A percentile compares a stretch with the other conserved stretches of the same genome.
Evolutionary conservation across 1,140 invertebrate species (phyloP).

Genomic region (Odontomachus brunneus): DNA sequence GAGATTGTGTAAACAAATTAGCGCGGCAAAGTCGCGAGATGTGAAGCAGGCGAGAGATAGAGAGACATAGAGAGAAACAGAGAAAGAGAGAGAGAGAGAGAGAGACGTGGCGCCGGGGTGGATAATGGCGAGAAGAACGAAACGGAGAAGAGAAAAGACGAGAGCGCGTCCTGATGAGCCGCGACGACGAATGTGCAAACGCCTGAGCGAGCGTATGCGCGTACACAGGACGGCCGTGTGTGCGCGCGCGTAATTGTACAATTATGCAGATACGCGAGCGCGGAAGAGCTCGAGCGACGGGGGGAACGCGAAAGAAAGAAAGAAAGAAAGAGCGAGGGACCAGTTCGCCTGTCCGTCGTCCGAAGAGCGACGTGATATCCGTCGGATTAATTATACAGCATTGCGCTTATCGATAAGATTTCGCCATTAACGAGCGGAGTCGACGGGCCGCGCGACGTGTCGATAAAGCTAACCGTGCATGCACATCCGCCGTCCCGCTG

Average conservation of each 20-base stretch:
- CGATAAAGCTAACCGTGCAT: conserved; percentile 32
- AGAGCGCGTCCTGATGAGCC: too few relatives aligned
- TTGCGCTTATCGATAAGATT: conserved; percentile 42
- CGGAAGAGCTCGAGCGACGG: background rate
- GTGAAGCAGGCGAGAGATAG: background rate
- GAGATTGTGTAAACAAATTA: conserved; percentile 76
- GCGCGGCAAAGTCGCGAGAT: conserved; percentile 19
- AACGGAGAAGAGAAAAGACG: background rate
- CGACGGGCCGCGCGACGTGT: background rate
- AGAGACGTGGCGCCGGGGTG: background rate
- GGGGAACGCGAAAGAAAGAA: conserved; percentile 14
- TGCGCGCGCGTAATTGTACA: conserved; percentile 57
- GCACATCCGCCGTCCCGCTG: background rate
- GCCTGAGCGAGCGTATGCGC: background rate
- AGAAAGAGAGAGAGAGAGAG: conserved; percentile 25
- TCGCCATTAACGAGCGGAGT: conserved; percentile 24
- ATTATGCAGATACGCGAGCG: conserved; percentile 61
- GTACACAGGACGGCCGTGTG: too few relatives aligned
- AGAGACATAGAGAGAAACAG: conserved; percentile 8
- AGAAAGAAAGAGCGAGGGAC: background rate
- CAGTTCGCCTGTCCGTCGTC: background rate
- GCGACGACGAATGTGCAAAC: background rate
- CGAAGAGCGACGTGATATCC: conserved; percentile 23
- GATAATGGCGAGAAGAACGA: background rate
- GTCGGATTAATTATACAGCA: conserved; percentile 48